Conservation (phyloP, 2,888 invertebrate species). For the Drosophila macrospina region DNA sequence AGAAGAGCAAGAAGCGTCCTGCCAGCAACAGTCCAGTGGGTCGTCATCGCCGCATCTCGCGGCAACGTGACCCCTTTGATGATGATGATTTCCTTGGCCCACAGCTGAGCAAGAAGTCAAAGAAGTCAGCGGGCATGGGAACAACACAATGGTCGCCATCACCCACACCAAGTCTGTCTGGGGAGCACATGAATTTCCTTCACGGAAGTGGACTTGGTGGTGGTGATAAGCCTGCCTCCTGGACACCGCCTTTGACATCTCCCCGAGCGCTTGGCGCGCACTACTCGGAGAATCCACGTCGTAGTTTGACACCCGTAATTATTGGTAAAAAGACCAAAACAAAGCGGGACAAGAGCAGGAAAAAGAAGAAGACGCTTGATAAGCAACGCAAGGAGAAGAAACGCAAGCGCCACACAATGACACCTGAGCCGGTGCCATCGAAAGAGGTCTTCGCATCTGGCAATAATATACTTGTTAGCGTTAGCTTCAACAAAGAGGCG, state of each 20-base stretch:
- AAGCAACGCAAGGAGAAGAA: constrained; percentile 82
- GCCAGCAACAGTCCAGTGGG: constrained; percentile 71
- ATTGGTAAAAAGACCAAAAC: constrained; percentile 83
- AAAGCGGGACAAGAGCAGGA: constrained; percentile 83
- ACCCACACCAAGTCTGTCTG: constrained; percentile 87
- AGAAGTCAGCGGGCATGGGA: constrained; percentile 52
- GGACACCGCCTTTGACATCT: constrained; percentile 88
- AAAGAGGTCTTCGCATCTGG: constrained; percentile 97
- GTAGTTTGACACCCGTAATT: constrained; percentile 70
- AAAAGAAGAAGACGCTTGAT: constrained; percentile 83
- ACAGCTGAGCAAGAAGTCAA: constrained; percentile 78
- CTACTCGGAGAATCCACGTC: constrained; percentile 50
- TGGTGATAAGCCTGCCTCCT: constrained; percentile 85
- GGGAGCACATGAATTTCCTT: constrained; percentile 65
- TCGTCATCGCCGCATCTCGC: constrained; percentile 73
- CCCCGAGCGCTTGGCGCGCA: constrained; percentile 62
- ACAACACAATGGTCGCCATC: constrained; percentile 83
- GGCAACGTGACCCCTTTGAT: constrained; percentile 78
- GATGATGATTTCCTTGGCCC: constrained; percentile 70
- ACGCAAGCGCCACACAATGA: constrained; percentile 83
- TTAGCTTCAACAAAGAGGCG: constrained; percentile 92
- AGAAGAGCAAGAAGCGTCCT: constrained; percentile 73
- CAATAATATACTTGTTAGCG: constrained; percentile 96
- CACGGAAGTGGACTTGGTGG: constrained; percentile 41
- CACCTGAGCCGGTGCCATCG: constrained; percentile 88